Evolutionary conservation across 2,888 invertebrate genomes (phyloP).

Genomic region (Gandaritis pyraliata): DNA sequence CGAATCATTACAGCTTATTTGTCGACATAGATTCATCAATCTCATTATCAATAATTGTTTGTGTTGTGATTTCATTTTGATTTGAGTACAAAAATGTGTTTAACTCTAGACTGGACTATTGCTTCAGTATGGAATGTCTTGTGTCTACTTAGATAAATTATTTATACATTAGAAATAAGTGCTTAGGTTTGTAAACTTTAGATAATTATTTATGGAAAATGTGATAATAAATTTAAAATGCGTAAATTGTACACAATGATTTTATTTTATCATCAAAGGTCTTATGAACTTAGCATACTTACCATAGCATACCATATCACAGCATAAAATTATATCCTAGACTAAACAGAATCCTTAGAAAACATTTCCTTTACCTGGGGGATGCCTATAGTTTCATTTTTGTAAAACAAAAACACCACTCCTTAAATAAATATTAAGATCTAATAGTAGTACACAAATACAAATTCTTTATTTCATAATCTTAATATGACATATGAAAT

Average conservation of each 20-base stretch:
- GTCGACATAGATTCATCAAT: conserved; percentile 47
- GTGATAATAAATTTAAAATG: conserved; percentile 80
- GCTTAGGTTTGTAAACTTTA: conserved; percentile 68
- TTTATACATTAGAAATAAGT: conserved; percentile 75
- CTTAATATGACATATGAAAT: no score
- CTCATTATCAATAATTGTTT: conserved; percentile 36
- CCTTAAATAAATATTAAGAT: no score
- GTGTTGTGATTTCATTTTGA: conserved; percentile 47
- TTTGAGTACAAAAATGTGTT: conserved; percentile 57
- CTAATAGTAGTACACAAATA: no score
- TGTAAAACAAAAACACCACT: no score
- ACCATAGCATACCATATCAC: no score
- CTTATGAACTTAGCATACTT: no score
- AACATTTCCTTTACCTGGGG: no score
- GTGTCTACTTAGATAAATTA: conserved; percentile 69
- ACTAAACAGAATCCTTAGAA: no score
- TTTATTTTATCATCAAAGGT: conserved; percentile 10
- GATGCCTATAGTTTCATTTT: no score
- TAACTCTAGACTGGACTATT: conserved; percentile 44
- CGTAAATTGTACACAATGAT: conserved; percentile 23
- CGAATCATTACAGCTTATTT: conserved; percentile 42
- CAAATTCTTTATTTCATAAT: no score
- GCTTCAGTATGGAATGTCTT: conserved; percentile 49
- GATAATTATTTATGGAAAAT: conserved; percentile 78
- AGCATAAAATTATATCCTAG: no score